These are phyloP conservation scores for Protobothrops mucrosquamatus DNA, from an alignment of 2,113 vertebrate genomes.

Conservation along the genomic window DNA sequence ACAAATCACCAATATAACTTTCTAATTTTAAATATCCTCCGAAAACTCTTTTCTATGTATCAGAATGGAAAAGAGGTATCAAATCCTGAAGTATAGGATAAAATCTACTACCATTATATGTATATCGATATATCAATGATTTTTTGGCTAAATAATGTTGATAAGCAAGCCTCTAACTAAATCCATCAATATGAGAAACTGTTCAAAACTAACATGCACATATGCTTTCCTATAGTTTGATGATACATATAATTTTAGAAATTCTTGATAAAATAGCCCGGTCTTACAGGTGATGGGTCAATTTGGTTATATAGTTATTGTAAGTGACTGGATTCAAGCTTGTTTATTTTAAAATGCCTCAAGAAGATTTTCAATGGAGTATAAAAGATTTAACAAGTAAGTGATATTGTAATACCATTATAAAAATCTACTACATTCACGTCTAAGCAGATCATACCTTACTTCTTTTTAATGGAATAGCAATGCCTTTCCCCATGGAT, in stretches of 20 bases:
- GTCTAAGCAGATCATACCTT: not conserved
- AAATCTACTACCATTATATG: not conserved
- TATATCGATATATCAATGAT: not conserved
- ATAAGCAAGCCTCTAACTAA: not conserved
- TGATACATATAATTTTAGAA: not conserved
- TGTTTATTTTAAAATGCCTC: not conserved
- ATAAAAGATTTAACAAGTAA: not conserved
- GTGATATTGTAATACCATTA: not conserved
- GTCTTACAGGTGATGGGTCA: not conserved
- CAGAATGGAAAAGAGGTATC: not conserved
- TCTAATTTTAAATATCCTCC: not conserved
- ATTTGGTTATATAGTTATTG: not conserved
- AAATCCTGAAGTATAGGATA: not conserved
- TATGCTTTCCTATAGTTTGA: not conserved
- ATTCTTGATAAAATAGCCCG: not conserved
- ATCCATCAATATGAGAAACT: not conserved
- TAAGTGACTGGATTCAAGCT: not conserved
- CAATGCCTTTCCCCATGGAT: not conserved
- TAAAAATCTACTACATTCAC: not conserved
- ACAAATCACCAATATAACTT: not conserved
- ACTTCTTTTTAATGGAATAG: not conserved
- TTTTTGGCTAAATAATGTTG: not conserved
- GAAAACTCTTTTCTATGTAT: not conserved
- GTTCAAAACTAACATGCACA: not conserved
- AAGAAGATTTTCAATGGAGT: not conserved